These are phyloP conservation scores for Drosophila nr. fundita DNA, from an alignment of 2,888 invertebrate species.

Conservation along the genomic window DNA sequence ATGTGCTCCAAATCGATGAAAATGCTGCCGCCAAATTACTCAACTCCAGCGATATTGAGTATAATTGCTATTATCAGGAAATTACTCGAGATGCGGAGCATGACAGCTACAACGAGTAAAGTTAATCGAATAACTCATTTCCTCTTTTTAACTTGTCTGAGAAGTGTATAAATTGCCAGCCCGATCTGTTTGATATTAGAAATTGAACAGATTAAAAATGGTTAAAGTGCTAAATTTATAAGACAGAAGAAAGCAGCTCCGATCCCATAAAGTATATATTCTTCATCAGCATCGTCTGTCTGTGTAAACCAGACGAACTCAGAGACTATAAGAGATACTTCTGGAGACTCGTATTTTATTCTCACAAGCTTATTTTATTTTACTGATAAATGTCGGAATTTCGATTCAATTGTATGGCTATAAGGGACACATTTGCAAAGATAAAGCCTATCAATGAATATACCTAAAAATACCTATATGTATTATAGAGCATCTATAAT, in stretches of 20 bases:
- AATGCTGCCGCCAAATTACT: conserved; percentile 45
- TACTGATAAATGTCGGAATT: too few species aligned
- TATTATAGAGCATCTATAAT: too few species aligned
- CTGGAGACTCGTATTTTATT: too few species aligned
- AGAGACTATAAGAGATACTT: too few species aligned
- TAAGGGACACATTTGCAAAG: too few species aligned
- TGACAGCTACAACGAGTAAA: conserved; percentile 60
- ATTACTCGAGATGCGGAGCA: conserved; percentile 53
- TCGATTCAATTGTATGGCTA: too few species aligned
- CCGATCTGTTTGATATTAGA: neutral
- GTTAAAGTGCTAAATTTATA: neutral
- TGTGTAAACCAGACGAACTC: too few species aligned
- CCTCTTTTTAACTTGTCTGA: neutral
- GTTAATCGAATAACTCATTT: neutral
- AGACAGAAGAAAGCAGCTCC: neutral
- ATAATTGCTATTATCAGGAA: conserved; percentile 81
- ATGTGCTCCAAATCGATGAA: conserved; percentile 62
- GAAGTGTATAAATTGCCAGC: neutral
- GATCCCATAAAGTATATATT: too few species aligned
- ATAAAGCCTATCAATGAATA: too few species aligned
- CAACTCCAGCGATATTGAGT: conserved; percentile 51
- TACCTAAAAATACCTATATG: too few species aligned
- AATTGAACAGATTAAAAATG: neutral
- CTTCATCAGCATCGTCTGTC: too few species aligned
- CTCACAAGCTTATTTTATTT: too few species aligned